Percentiles rank a stretch among this genome's conserved stretches.
These are phyloP conservation scores for Sylvilagus bachmani DNA, from an alignment of 2,113 vertebrate species.

Conservation along the genomic window DNA sequence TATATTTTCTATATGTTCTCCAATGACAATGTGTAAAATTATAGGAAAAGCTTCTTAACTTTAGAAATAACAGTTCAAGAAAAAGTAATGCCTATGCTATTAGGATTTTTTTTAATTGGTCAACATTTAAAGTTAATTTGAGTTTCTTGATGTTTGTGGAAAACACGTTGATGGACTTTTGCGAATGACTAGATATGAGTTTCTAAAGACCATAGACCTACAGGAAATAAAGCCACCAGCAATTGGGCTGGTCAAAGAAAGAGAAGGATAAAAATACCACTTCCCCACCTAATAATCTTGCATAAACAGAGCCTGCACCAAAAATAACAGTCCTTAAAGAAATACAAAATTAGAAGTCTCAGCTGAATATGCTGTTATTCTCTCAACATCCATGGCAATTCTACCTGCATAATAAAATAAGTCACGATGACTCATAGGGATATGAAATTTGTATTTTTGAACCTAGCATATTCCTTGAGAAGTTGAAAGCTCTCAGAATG, in stretches of 20 bases:
- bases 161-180: neutral
- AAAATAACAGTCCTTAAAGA: slow-evolving; percentile 31
- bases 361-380: neutral
- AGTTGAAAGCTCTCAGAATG: slow-evolving; percentile 50
- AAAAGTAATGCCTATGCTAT: neutral
- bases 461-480: slow-evolving; percentile 2
- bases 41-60: neutral
- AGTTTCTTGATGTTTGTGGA: neutral
- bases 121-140: slow-evolving; percentile 1
- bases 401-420: slow-evolving; percentile 48
- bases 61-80: neutral
- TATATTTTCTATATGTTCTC: neutral
- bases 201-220: neutral
- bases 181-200: neutral
- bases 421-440: slow-evolving; percentile 51
- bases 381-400: neutral
- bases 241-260: neutral
- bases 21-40: neutral
- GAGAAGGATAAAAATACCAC: neutral
- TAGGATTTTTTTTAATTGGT: neutral
- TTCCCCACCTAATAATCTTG: neutral
- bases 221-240: neutral
- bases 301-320: neutral
- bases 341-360: slow-evolving; percentile 21
- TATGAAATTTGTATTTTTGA: slow-evolving; percentile 61